These are phyloP conservation scores for Meloidogyne chitwoodi DNA, from an alignment of 1,140 invertebrate species.

Conservation along the genomic window DNA sequence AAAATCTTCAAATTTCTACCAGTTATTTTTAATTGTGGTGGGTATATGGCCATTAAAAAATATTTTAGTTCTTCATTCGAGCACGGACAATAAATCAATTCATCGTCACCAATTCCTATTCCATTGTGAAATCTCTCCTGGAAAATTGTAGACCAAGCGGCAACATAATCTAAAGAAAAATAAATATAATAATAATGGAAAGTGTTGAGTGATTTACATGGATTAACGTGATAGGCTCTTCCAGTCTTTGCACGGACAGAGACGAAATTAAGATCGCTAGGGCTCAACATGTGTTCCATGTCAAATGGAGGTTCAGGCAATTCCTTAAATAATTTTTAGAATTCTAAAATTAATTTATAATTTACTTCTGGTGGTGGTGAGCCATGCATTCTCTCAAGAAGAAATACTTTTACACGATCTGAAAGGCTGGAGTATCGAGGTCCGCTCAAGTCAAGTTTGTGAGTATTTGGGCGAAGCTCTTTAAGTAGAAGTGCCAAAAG, in stretches of 20 bases:
- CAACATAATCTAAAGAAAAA: conserved; percentile 40
- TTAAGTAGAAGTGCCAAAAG: conserved; percentile 53
- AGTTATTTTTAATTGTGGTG: conserved; percentile 56
- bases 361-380: conserved; percentile 49
- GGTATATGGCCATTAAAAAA: conserved; percentile 60
- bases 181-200: background rate
- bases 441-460: conserved; percentile 53
- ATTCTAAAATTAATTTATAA: background rate
- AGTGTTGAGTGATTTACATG: conserved; percentile 22
- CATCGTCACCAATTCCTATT: conserved; percentile 27
- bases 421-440: conserved; percentile 54
- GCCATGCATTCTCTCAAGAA: conserved; percentile 57
- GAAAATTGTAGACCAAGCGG: conserved; percentile 56
- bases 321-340: conserved; percentile 39
- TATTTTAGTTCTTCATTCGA: conserved; percentile 58
- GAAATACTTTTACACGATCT: conserved; percentile 55
- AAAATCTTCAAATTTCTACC: conserved; percentile 14
- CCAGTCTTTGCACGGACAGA: conserved; percentile 54
- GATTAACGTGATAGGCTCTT: conserved; percentile 55
- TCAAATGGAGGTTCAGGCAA: conserved; percentile 55
- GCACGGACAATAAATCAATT: conserved; percentile 58
- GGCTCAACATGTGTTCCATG: conserved; percentile 53
- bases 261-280: conserved; percentile 55
- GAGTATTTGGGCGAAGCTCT: conserved; percentile 50
- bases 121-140: conserved; percentile 46